These are phyloP conservation scores for Lasiurus borealis DNA, from an alignment of 2,113 vertebrate genomes.

Conservation along the genomic window DNA sequence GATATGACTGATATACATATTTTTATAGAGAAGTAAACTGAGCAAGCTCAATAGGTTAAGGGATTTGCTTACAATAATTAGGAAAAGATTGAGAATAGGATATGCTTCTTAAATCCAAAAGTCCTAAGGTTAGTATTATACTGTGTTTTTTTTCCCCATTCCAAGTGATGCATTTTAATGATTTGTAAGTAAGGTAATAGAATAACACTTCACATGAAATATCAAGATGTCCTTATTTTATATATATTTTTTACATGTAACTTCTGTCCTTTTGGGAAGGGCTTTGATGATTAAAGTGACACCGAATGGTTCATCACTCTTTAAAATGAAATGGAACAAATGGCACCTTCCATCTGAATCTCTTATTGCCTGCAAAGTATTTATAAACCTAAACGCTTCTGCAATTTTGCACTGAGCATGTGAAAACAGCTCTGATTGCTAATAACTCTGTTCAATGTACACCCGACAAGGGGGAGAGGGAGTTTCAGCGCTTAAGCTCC, in stretches of 20 bases:
- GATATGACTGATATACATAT: neutral
- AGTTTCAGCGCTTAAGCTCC: conserved; percentile 55
- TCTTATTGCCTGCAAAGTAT: neutral
- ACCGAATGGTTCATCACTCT: neutral
- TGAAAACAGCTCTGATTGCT: conserved; percentile 57
- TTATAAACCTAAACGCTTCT: conserved; percentile 45
- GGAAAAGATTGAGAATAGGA: neutral
- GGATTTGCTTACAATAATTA: neutral
- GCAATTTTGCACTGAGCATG: conserved; percentile 26
- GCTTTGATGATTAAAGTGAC: neutral
- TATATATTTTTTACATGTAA: neutral
- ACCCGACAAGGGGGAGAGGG: conserved; percentile 4
- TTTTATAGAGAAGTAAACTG: neutral
- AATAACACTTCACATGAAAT: neutral
- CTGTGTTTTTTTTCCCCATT: neutral
- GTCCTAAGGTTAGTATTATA: neutral
- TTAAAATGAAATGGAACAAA: conserved; percentile 30
- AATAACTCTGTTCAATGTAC: conserved; percentile 49
- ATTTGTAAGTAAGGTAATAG: neutral
- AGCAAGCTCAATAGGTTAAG: neutral
- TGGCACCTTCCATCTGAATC: neutral
- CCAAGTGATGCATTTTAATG: neutral
- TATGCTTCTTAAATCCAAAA: neutral
- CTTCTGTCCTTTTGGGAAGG: neutral
- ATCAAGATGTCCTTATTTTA: neutral